A percentile compares a stretch with the other conserved stretches of the same genome.
Evolutionary conservation across 2,888 invertebrate species (phyloP).

Genomic region (Kuschelorhynchus macadamiae): DNA sequence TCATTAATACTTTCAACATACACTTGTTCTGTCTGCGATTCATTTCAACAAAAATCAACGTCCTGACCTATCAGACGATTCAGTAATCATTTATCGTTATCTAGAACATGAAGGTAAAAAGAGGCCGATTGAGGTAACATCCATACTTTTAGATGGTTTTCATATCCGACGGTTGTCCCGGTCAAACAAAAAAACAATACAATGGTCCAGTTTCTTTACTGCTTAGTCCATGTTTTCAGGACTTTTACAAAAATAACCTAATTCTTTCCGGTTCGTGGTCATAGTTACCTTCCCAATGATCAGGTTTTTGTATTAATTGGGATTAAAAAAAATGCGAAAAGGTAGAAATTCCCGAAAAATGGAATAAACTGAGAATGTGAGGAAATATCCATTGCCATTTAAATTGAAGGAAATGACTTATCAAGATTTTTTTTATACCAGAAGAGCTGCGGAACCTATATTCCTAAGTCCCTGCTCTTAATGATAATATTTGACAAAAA

Average conservation of each 20-base stretch:
- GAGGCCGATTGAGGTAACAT: conserved; percentile 24
- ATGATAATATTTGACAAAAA: conserved; percentile 6
- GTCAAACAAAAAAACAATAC: conserved; percentile 29
- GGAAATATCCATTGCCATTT: conserved; percentile 22
- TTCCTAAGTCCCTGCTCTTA: conserved; percentile 6
- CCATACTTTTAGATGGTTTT: conserved; percentile 23
- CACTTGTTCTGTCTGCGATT: conserved; percentile 20
- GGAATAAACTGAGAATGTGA: conserved; percentile 13
- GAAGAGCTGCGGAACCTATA: conserved; percentile 12
- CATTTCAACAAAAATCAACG: conserved; percentile 24
- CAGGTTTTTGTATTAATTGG: conserved; percentile 32
- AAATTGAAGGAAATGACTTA: conserved; percentile 9
- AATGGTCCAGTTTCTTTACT: conserved; percentile 24
- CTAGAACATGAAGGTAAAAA: conserved; percentile 18
- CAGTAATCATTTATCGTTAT: conserved; percentile 17
- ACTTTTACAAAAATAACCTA: conserved; percentile 37
- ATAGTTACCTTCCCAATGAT: conserved; percentile 41
- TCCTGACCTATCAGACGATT: conserved; percentile 15
- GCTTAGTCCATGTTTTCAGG: conserved; percentile 26
- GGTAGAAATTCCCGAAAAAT: conserved; percentile 9
- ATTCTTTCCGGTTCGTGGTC: conserved; percentile 41
- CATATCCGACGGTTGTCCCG: conserved; percentile 29
- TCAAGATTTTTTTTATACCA: conserved; percentile 8
- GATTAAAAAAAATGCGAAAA: conserved; percentile 6
- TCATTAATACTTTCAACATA: conserved; percentile 25